Percentiles rank a stretch among this genome's conserved stretches.
Evolutionary conservation across 1,140 invertebrate species (phyloP).

Genomic region (Eriosoma lanigerum): DNA sequence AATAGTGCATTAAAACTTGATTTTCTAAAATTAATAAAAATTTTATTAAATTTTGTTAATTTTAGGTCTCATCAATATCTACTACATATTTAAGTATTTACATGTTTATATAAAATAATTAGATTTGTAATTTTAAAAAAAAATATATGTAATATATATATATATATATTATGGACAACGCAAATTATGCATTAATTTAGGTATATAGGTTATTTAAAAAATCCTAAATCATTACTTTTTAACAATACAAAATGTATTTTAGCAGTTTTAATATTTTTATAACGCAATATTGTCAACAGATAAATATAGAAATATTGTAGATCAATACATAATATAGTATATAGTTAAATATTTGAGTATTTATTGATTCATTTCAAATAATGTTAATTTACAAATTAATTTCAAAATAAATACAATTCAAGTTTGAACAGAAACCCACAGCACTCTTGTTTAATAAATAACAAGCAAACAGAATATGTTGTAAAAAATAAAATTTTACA

Average conservation of each 20-base stretch:
- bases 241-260: conserved; percentile 3
- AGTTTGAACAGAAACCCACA: background rate
- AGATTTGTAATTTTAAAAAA: background rate
- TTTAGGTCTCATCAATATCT: too few species aligned
- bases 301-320: conserved; percentile 9
- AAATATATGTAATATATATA: conserved; percentile 9
- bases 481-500: conserved; percentile 26
- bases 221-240: background rate
- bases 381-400: conserved; percentile 10
- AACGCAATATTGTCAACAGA: background rate
- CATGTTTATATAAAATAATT: conserved; percentile 21
- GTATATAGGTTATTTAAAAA: background rate
- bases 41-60: background rate
- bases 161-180: too few species aligned
- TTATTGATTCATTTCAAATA: conserved; percentile 11
- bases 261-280: conserved; percentile 5
- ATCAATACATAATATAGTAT: background rate
- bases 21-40: conserved; percentile 2
- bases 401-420: conserved; percentile 30
- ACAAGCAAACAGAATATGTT: background rate
- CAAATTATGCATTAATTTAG: too few species aligned
- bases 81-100: background rate
- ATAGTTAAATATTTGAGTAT: background rate
- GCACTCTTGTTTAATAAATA: background rate
- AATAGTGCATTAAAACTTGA: background rate